A percentile compares a stretch with the other conserved stretches of the same genome.
phyloP scores from a whole-genome alignment of 2,797 vertebrate genomes.

The Scolopax bukidnonensis region DNA sequence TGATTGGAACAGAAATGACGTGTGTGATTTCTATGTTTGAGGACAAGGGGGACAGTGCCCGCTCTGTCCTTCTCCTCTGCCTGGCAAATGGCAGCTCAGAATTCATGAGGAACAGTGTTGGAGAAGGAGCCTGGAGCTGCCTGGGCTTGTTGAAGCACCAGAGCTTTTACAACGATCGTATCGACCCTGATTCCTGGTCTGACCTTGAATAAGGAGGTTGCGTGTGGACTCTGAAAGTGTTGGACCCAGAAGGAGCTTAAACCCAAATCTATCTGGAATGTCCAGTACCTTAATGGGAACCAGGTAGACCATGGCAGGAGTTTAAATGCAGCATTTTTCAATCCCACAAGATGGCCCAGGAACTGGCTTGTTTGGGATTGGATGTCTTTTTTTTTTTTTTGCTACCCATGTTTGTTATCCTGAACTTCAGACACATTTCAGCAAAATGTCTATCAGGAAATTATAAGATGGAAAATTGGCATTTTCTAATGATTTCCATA shows the following conservation, averaged over 20 bases:
- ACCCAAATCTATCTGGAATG: not conserved
- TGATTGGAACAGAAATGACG: not conserved
- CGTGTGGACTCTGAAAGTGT: not conserved
- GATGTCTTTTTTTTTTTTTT: not conserved
- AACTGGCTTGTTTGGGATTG: not conserved
- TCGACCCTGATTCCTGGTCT: not conserved
- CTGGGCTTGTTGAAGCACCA: not conserved
- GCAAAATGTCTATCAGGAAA: not conserved
- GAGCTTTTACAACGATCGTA: fast-evolving
- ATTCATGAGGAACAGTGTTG: fast-evolving
- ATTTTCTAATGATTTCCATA: constrained; percentile 16
- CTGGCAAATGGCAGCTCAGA: not conserved
- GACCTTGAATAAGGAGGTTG: not conserved
- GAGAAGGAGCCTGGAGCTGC: not conserved
- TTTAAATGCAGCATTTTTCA: not conserved
- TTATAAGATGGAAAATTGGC: constrained; percentile 37
- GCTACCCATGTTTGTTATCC: not conserved
- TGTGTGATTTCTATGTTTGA: not conserved
- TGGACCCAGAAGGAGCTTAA: not conserved
- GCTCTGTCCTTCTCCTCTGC: not conserved
- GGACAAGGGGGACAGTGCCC: not conserved
- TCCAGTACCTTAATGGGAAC: not conserved
- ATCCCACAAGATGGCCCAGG: not conserved
- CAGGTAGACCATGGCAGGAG: not conserved
- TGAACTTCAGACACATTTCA: not conserved